phyloP scores from a whole-genome alignment of 2,888 invertebrate genomes.

The Allophyes oxyacanthae region DNA sequence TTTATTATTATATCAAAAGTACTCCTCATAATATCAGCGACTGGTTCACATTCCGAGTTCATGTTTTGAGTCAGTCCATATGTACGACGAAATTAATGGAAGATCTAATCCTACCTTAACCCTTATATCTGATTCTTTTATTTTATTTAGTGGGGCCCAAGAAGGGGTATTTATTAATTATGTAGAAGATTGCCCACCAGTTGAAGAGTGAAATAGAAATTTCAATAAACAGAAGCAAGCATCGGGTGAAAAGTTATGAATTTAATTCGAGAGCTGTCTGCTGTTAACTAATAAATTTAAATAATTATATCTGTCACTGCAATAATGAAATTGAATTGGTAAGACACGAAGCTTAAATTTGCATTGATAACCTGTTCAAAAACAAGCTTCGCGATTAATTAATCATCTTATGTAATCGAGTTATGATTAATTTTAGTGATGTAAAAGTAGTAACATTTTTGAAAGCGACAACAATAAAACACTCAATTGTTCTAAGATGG shows the following conservation, averaged over 20 bases:
- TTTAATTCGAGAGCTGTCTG: slow-evolving; percentile 5
- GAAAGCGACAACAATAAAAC: slow-evolving; percentile 6
- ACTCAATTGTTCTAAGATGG: slow-evolving; percentile 22
- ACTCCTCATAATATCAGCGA: too few species aligned
- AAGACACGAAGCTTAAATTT: slow-evolving; percentile 20
- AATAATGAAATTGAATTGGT: slow-evolving; percentile 25
- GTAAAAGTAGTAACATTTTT: slow-evolving; percentile 13
- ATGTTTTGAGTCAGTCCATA: too few species aligned
- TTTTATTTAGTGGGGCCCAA: too few species aligned
- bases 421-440: slow-evolving; percentile 5
- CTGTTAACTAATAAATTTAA: slow-evolving; percentile 9
- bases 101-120: too few species aligned
- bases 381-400: slow-evolving; percentile 31
- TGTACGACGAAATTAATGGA: too few species aligned
- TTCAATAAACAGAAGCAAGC: too few species aligned
- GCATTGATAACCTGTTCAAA: slow-evolving; percentile 31
- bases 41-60: too few species aligned
- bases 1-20: too few species aligned
- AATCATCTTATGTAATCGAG: slow-evolving; percentile 12
- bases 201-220: too few species aligned
- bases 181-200: too few species aligned
- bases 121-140: too few species aligned
- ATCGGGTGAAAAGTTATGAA: background rate
- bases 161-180: too few species aligned
- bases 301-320: background rate